Base-by-base conservation (phyloP, 2,888 invertebrate species). In the Bhutanitis thaidina region DNA sequence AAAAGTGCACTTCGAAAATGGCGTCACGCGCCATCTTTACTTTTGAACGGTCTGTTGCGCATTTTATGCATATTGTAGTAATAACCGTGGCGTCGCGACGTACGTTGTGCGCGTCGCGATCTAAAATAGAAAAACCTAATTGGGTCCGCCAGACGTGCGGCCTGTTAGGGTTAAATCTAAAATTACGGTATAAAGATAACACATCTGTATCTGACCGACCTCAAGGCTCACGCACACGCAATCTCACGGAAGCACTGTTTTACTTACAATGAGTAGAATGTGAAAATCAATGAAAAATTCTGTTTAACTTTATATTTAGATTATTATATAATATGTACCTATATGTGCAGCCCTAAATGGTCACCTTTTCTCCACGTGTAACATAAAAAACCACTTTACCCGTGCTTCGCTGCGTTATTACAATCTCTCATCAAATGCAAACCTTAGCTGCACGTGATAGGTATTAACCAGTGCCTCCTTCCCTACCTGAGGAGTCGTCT, bases 41-140 rank as follows among this genome's bases (percentile, higher is more conserved):
- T n/a, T n/a, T n/a, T n/a, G n/a, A n/a, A n/a, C n/a, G n/a, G n/a
- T n/a, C n/a, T n/a, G n/a, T n/a, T n/a, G n/a, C n/a, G 30, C 32
- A 20, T 16, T 40, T 32, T 25, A 27, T 44, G 37, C 45, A 45
- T 3, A 29, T 27, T 7, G 2, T 15, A 13, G 14, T 27, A 15
- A 29, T 38, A 30, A 48, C 12, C 32, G 39, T 13, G 34, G 32
- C 7, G 12, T 25, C 13, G 14, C 16, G 8, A 34, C 43, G 30
- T 12, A 9, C 41, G 25, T 10, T 14, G 25, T 25, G 36, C 44
- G 25, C 47, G 32, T 14, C 41, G 48, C 20, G 32, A 0, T 43
- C 37, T 37, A 43, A 44, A 49, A 49, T 49, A 49, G 49, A 44
- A 38, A n/a, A 44, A 44, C 15, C 38, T 44, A 49, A 49, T 43